Base-by-base conservation (phyloP, 2,888 invertebrate genomes). In the Spilosoma lubricipeda region DNA sequence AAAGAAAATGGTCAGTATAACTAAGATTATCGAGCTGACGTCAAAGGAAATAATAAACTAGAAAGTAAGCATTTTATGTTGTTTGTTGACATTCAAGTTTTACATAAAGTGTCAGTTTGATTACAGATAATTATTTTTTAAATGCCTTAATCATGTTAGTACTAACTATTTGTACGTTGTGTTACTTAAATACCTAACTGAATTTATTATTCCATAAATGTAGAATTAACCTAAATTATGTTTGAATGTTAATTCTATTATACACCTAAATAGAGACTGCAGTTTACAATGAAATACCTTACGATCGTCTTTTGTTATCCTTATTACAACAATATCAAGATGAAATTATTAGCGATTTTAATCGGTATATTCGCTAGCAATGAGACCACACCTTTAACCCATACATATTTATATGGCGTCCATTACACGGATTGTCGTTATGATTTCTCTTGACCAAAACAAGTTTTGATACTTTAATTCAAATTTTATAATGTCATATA, bases 401-500 rank as follows among this genome's bases (percentile, higher is more conserved):
- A 80, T 85, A 84, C 83, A 85, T 84, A 86, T 86, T 85, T 86
- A 85, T 85, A 83, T 81, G 71, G 70, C 72, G 77, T 73, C 84
- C 76, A 84, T 81, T 85, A 82, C 80, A 78, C 27, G 79, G 85
- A 75, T 77, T 82, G 79, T 84, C 85, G 77, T 86, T 80, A 77
- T 82, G 86, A 88, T 88, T 85, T 85, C 86, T 85, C 82, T 80
- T 82, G 80, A 81, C 87, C 78, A 85, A 86, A 70, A 87, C 87
- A 85, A 84, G 85, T 87, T 89, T 73, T 63, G 67, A 70, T 76
- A 67, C 70, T 76, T 86, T 80, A 81, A 89, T 84, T 85, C 87
- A 86, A 87, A 87, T 88, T 87, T 89, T 87, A 90, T 87, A 82
- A 82, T 85, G 80, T 81, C 88, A 87, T 90, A 89, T 85, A 86